Evolutionary conservation across 2,797 vertebrate genomes (phyloP), one percentile per base, ranked within the genome.

Genomic region (Hylomyscus alleni): DNA sequence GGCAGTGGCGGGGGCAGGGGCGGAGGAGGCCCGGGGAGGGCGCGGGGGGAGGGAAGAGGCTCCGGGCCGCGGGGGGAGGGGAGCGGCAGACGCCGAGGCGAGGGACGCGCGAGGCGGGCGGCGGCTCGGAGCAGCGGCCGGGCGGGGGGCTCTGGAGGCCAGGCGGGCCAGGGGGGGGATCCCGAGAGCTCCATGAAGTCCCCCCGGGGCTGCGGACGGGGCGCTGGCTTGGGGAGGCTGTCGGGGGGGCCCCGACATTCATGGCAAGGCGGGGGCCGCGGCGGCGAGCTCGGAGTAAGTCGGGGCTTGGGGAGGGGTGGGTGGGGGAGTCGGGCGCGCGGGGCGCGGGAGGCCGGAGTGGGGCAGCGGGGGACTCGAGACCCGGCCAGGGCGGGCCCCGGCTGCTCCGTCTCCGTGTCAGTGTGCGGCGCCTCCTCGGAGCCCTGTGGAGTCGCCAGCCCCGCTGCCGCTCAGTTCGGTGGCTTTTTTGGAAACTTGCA

Each of bases 401-500:
- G 75, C 93, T 26, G 82, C 15, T 62, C 82, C 3, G 94, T 90
- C 90, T 93, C 72, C 31, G 54, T 72, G 95, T 92, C 92, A 12
- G 73, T 62, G 91, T 37, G 88, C 78, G 95, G 90, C 93, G 93
- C 96, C 95, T 92, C 90, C 75, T 37, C 90, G 75, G 95, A 93
- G 82, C 92, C 65, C 92, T 20, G 65, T 3, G 96, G 88, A 95
- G 95, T 91, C 50, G 91, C 89, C 94, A 83, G 94, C 95, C 95
- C 86, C 92, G 83, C 81, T 90, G 73, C 97, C 87, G 92, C 97
- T 84, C 44, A 29, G 83, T 95, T 97, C 94, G 50, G 94, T 84
- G 97, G 97, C 97, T 98, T 98, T 97, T 98, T 98, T 98, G 98
- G 98, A 99, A 99, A 99, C 99, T 99, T 99, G 98, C 98, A 98